Conservation (phyloP, 2,888 invertebrate species). For the Notodonta dromedarius region DNA sequence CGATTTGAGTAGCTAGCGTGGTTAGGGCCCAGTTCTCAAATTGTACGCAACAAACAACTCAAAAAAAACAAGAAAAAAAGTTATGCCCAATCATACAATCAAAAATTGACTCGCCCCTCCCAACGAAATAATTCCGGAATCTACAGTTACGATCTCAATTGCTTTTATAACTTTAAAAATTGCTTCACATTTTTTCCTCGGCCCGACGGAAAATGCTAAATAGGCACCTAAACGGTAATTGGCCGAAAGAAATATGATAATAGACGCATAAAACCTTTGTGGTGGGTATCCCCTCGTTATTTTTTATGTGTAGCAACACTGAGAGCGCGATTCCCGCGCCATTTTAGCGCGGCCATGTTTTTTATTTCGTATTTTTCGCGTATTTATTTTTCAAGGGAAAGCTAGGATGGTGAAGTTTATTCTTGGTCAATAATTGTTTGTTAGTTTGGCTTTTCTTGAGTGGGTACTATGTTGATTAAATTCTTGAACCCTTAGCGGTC, state of each 20-base stretch:
- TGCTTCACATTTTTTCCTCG: slow-evolving; percentile 37
- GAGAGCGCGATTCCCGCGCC: slow-evolving; percentile 55
- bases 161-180: slow-evolving; percentile 43
- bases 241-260: slow-evolving; percentile 74
- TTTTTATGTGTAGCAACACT: slow-evolving; percentile 56
- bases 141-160: slow-evolving; percentile 32
- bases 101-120: slow-evolving; percentile 1
- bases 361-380: slow-evolving; percentile 39
- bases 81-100: background rate
- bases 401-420: background rate
- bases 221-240: slow-evolving; percentile 66
- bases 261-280: slow-evolving; percentile 70
- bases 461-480: too few species aligned
- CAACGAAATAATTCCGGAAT: slow-evolving; percentile 20
- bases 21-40: too few species aligned
- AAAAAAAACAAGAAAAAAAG: background rate
- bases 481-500: too few species aligned
- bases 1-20: too few species aligned
- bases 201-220: slow-evolving; percentile 64
- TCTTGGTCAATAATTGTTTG: background rate
- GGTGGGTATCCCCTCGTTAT: slow-evolving; percentile 65
- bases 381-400: slow-evolving; percentile 26
- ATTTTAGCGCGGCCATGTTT: slow-evolving; percentile 58
- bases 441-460: too few species aligned
- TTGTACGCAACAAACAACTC: too few species aligned